phyloP scores from a whole-genome alignment of 1,140 invertebrate genomes.

The Listronotus bonariensis region DNA sequence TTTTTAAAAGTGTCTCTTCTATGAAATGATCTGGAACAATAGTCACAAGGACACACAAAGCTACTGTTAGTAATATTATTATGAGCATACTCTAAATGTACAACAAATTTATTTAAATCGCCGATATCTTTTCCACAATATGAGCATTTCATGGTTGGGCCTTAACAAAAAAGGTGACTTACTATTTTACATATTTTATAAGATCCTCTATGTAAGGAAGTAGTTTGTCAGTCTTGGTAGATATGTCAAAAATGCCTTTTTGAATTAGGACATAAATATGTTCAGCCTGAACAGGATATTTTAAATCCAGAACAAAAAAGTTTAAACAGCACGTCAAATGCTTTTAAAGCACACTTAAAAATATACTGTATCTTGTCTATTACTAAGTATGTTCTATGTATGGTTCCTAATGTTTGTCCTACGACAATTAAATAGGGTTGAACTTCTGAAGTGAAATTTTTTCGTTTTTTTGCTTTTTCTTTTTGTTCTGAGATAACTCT shows the following conservation, averaged over 20 bases:
- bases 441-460: neutral
- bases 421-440: slow-evolving; percentile 15
- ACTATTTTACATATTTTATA: no score
- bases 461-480: slow-evolving; percentile 15
- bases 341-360: neutral
- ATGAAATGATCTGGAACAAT: slow-evolving; percentile 5
- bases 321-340: slow-evolving; percentile 18
- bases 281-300: slow-evolving; percentile 18
- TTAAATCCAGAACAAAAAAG: slow-evolving; percentile 4
- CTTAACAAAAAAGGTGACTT: no score
- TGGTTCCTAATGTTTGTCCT: neutral
- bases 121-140: slow-evolving; percentile 2
- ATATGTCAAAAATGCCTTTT: slow-evolving; percentile 10
- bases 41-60: slow-evolving; percentile 9
- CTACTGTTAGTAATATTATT: slow-evolving; percentile 7
- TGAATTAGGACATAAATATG: slow-evolving; percentile 24
- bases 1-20: slow-evolving; percentile 20
- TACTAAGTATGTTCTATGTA: slow-evolving; percentile 7
- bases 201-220: no score
- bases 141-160: slow-evolving; percentile 2
- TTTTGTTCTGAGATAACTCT: neutral
- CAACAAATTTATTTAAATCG: slow-evolving; percentile 8
- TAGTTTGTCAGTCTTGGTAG: neutral
- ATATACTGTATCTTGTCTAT: slow-evolving; percentile 13
- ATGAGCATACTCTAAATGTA: slow-evolving; percentile 11